Conservation (phyloP, 2,797 vertebrate species). For the Cottoperca gobio region DNA sequence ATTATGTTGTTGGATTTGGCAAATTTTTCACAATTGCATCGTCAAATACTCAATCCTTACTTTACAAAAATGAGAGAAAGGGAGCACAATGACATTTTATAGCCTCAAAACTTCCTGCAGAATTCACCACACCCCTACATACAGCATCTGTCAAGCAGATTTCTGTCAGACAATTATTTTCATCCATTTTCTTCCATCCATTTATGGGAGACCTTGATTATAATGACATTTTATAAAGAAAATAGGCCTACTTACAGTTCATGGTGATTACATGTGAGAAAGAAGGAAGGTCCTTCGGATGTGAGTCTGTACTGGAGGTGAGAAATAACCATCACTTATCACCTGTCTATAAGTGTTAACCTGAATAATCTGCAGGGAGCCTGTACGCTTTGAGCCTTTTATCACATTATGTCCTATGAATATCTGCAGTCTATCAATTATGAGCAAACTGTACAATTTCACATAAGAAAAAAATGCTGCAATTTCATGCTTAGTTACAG, state of each 20-base stretch:
- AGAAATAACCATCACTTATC: slow-evolving; percentile 27
- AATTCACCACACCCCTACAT: slow-evolving; percentile 12
- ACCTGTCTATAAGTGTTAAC: slow-evolving; percentile 14
- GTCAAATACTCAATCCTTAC: neutral
- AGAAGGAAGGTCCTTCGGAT: slow-evolving; percentile 9
- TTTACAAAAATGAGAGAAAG: neutral
- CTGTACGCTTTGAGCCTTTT: neutral
- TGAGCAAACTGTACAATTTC: no score
- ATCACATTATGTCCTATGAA: neutral
- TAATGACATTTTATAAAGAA: slow-evolving; percentile 58
- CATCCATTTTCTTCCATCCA: neutral
- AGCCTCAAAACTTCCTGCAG: slow-evolving; percentile 13
- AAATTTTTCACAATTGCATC: neutral
- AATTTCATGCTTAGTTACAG: neutral
- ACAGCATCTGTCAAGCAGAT: slow-evolving; percentile 18
- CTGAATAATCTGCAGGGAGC: neutral
- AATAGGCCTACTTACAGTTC: slow-evolving; percentile 21
- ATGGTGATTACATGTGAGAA: slow-evolving; percentile 38
- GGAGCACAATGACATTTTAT: neutral
- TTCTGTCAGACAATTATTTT: slow-evolving; percentile 37
- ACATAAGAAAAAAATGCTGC: neutral
- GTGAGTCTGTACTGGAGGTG: slow-evolving; percentile 20
- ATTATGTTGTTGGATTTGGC: neutral
- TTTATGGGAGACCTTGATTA: slow-evolving; percentile 34
- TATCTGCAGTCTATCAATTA: no score